These are phyloP conservation scores for Urosaurus nigricauda DNA, from an alignment of 2,797 vertebrate genomes.

Conservation along the genomic window DNA sequence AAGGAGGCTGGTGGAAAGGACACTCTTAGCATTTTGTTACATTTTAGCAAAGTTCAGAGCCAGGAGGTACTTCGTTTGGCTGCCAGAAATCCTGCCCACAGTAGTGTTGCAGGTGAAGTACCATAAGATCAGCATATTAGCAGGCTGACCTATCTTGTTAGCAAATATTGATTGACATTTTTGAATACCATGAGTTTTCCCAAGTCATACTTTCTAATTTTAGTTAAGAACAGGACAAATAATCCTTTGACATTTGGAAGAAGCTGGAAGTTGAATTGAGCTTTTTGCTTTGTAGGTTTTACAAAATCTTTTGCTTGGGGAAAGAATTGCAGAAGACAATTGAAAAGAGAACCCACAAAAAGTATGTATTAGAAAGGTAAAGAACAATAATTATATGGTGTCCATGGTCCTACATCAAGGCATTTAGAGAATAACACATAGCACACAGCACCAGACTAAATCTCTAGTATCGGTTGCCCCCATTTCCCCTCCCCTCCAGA, in stretches of 20 bases:
- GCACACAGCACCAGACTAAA: no score
- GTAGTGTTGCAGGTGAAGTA: not conserved
- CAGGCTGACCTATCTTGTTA: not conserved
- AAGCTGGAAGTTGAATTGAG: rapidly evolving
- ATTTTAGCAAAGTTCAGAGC: not conserved
- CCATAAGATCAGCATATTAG: slow-evolving; percentile 9
- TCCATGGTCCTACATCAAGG: no score
- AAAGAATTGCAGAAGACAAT: not conserved
- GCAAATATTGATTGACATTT: slow-evolving; percentile 11
- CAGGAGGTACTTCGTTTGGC: not conserved
- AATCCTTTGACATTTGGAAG: not conserved
- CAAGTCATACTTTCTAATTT: slow-evolving; percentile 51
- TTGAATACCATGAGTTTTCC: slow-evolving; percentile 11
- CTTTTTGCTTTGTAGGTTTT: not conserved
- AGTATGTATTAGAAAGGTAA: not conserved
- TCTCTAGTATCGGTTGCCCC: no score
- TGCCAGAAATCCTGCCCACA: not conserved
- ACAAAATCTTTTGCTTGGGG: rapidly evolving
- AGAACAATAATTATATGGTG: no score
- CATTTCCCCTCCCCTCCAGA: no score
- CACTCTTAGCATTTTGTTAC: not conserved
- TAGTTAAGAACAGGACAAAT: slow-evolving; percentile 4
- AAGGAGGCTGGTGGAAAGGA: not conserved
- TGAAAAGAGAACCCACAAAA: not conserved
- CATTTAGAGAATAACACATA: no score